phyloP scores from a whole-genome alignment of 1,140 invertebrate genomes.

The Hesperophylax magnus region DNA sequence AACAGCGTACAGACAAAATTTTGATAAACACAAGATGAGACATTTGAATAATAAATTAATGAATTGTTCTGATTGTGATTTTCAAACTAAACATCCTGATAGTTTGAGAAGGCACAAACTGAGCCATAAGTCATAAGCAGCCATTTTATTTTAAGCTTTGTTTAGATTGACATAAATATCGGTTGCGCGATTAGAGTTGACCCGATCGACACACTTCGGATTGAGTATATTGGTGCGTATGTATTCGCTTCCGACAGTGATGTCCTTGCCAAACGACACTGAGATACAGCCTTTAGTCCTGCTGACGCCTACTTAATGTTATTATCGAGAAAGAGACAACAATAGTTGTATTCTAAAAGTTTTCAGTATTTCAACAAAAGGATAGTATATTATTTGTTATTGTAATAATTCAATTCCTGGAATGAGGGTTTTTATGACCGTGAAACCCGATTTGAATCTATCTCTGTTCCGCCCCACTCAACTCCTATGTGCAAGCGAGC shows the following conservation, averaged over 20 bases:
- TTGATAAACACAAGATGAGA: not conserved
- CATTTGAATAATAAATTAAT: not conserved
- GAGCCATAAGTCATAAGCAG: not conserved
- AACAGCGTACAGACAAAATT: not conserved
- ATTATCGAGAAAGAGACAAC: not conserved
- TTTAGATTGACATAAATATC: not conserved
- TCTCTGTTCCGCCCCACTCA: too few species aligned
- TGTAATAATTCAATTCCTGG: too few species aligned
- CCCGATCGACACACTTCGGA: not conserved
- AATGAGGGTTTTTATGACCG: too few species aligned
- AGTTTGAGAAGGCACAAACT: not conserved
- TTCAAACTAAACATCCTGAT: not conserved
- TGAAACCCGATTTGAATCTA: too few species aligned
- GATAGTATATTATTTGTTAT: too few species aligned
- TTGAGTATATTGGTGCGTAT: too few species aligned
- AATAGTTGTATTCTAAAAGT: too few species aligned
- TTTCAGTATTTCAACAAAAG: too few species aligned
- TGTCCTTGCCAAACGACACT: not conserved
- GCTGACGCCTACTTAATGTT: not conserved
- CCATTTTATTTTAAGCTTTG: not conserved
- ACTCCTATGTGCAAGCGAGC: too few species aligned
- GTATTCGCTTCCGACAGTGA: not conserved
- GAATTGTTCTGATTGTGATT: not conserved
- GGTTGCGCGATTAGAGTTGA: not conserved
- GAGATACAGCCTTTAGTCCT: too few species aligned